These are phyloP conservation scores for Neomicropteryx cornuta DNA, from an alignment of 1,140 invertebrate species.

Conservation along the genomic window DNA sequence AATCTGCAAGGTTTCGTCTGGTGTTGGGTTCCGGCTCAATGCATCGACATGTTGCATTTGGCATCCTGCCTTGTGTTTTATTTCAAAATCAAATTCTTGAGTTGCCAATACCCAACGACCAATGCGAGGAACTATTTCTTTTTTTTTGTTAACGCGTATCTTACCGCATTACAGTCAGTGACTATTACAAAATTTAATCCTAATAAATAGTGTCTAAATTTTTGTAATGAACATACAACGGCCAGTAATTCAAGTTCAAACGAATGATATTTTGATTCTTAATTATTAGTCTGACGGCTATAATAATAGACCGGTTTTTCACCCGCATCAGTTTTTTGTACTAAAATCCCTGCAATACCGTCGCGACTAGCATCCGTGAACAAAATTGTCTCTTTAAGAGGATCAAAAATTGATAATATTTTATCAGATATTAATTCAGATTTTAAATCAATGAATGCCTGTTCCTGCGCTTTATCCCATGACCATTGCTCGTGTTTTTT, in stretches of 20 bases:
- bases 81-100: conserved; percentile 17
- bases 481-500: conserved; percentile 12
- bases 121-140: conserved; percentile 16
- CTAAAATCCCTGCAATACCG: conserved; percentile 9
- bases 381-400: conserved; percentile 6
- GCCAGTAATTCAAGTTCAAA: conserved; percentile 20
- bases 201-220: conserved; percentile 16
- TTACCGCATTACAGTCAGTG: conserved; percentile 18
- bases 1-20: too few relatives aligned
- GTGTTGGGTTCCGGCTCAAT: conserved; percentile 19
- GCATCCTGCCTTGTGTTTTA: conserved; percentile 13
- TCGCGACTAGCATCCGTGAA: conserved; percentile 11
- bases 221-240: conserved; percentile 15
- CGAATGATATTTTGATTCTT: conserved; percentile 11
- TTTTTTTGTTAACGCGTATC: conserved; percentile 13
- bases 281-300: conserved; percentile 8
- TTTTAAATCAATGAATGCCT: conserved; percentile 2
- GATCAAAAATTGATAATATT: conserved; percentile 10
- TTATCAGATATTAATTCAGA: conserved; percentile 4
- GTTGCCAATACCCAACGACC: conserved; percentile 16
- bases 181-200: conserved; percentile 11
- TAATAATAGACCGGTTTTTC: conserved; percentile 14
- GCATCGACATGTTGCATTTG: conserved; percentile 27
- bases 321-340: conserved; percentile 5
- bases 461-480: conserved; percentile 10